phyloP scores from a whole-genome alignment of 1,140 invertebrate genomes.

The Aphaenogaster floridana region DNA sequence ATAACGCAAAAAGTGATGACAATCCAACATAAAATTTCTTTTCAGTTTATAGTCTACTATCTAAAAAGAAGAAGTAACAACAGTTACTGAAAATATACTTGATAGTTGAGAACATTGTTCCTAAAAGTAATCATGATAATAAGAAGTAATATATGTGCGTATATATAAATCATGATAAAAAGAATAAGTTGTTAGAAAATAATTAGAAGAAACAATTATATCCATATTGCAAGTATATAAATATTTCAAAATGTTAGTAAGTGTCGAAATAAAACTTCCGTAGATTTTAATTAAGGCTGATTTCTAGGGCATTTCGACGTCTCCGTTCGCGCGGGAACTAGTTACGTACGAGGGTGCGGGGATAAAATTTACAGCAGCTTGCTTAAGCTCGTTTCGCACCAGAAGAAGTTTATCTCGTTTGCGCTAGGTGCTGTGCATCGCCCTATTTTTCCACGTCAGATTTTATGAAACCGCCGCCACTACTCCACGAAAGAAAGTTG shows the following conservation, averaged over 20 bases:
- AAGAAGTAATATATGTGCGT: neutral
- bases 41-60: neutral
- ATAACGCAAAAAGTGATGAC: neutral
- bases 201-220: neutral
- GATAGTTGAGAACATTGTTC: neutral
- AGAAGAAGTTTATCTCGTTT: slow-evolving; percentile 71
- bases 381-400: slow-evolving; percentile 54
- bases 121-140: neutral
- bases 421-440: slow-evolving; percentile 32
- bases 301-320: neutral
- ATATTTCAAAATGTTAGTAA: neutral
- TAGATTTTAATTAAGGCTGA: slow-evolving; percentile 40
- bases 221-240: neutral
- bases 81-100: neutral
- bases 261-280: neutral
- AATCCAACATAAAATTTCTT: neutral
- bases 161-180: neutral
- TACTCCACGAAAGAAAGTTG: slow-evolving; percentile 53
- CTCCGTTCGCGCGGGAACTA: neutral
- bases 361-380: slow-evolving; percentile 61
- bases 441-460: slow-evolving; percentile 62
- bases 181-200: neutral
- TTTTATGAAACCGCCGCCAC: slow-evolving; percentile 65
- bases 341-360: neutral
- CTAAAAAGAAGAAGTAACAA: neutral